These are phyloP conservation scores for Nesoenas mayeri DNA, from an alignment of 2,113 vertebrate genomes.

Conservation along the genomic window DNA sequence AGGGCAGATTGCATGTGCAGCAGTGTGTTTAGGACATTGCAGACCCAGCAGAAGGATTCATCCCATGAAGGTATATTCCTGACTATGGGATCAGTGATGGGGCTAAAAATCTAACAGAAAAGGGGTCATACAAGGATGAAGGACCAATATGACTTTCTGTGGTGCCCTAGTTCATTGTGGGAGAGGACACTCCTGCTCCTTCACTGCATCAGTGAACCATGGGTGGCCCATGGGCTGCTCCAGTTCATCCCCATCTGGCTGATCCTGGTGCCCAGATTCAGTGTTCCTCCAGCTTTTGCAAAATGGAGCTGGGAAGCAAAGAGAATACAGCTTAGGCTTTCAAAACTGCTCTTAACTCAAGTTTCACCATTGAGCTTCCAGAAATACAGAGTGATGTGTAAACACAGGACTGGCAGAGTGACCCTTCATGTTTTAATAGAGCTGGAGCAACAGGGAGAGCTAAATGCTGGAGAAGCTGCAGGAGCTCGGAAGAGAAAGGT, in stretches of 20 bases:
- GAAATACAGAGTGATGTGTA: neutral
- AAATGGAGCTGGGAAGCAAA: neutral
- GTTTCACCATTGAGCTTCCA: neutral
- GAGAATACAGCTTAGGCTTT: neutral
- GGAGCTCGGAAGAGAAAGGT: neutral
- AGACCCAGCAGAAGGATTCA: neutral
- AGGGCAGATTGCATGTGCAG: neutral
- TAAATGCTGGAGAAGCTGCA: neutral
- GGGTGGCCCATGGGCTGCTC: accelerated
- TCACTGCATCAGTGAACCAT: neutral
- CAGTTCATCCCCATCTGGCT: neutral
- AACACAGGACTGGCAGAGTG: neutral
- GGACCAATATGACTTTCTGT: neutral
- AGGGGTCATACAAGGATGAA: neutral
- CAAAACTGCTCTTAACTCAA: neutral
- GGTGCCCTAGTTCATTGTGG: accelerated
- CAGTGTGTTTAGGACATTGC: neutral
- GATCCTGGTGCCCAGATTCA: neutral
- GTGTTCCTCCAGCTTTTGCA: neutral
- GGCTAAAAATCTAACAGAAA: neutral
- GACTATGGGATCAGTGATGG: neutral
- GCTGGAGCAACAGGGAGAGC: neutral
- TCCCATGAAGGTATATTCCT: neutral
- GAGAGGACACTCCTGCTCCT: neutral
- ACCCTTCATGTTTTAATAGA: neutral